phyloP scores from a whole-genome alignment of 2,888 invertebrate species.

The Drosophila birchii region DNA sequence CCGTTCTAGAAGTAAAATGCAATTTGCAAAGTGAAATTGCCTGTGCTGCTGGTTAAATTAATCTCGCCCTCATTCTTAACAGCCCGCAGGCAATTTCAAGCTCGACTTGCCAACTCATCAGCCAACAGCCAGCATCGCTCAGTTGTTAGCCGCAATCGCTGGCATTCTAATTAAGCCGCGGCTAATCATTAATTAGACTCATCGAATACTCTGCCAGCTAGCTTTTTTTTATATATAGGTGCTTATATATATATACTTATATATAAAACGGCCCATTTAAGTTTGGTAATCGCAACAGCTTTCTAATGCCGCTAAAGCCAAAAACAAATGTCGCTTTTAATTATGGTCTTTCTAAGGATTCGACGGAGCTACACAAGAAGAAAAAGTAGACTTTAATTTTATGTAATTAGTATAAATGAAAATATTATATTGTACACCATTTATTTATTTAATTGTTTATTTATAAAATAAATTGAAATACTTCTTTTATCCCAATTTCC shows the following conservation, averaged over 20 bases:
- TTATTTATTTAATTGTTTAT: background rate
- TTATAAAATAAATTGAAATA: background rate
- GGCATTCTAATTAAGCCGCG: conserved; percentile 63
- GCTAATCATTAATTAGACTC: conserved; percentile 74
- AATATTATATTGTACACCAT: background rate
- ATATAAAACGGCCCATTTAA: conserved; percentile 61
- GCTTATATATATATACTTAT: conserved; percentile 2
- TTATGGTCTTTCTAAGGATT: conserved; percentile 63
- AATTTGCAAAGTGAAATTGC: conserved; percentile 49
- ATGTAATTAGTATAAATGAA: background rate
- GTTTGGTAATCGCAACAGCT: conserved; percentile 73
- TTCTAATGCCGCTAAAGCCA: conserved; percentile 69
- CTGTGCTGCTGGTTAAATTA: conserved; percentile 47
- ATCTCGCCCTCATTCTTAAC: conserved; percentile 38
- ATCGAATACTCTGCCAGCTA: conserved; percentile 42
- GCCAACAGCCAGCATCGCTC: conserved; percentile 25
- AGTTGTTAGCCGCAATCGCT: conserved; percentile 47
- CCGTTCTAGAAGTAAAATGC: conserved; percentile 39
- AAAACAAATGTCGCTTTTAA: conserved; percentile 74
- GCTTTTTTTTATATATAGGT: conserved; percentile 28
- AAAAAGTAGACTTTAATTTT: background rate
- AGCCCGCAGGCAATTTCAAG: conserved; percentile 61
- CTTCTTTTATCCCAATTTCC: background rate
- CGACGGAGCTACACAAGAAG: conserved; percentile 4
- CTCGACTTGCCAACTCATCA: conserved; percentile 56